A percentile compares a stretch with the other conserved stretches of the same genome.
Conservation (phyloP, 2,888 invertebrate species). For the Lithophane semibrunnea region DNA sequence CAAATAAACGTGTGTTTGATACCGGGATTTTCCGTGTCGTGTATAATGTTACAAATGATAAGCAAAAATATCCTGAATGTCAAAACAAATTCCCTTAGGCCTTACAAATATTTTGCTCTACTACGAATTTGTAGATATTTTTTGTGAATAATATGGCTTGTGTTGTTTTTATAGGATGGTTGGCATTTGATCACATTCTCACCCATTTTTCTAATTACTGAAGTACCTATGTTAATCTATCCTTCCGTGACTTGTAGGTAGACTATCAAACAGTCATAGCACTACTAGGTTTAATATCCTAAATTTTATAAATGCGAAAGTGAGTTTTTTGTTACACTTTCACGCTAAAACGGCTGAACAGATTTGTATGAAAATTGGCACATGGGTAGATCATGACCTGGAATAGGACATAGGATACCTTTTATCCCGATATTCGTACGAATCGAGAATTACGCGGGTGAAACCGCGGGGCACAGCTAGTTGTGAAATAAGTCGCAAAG, state of each 20-base stretch:
- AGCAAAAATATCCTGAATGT: slow-evolving; percentile 11
- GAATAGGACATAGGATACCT: too few relatives aligned
- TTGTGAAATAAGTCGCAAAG: neutral
- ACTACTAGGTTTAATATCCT: too few relatives aligned
- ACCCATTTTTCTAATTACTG: neutral
- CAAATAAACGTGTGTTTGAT: slow-evolving; percentile 20
- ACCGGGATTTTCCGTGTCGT: neutral
- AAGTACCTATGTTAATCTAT: neutral
- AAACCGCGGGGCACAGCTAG: too few relatives aligned
- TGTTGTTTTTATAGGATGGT: neutral
- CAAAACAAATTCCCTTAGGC: slow-evolving; percentile 6
- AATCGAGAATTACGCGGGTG: too few relatives aligned
- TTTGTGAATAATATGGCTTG: neutral
- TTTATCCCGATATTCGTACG: too few relatives aligned
- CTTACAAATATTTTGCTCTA: slow-evolving; percentile 9
- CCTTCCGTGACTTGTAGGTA: neutral
- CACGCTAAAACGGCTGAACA: too few relatives aligned
- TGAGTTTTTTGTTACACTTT: too few relatives aligned
- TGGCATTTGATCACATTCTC: neutral
- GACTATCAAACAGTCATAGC: neutral
- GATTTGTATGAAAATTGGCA: too few relatives aligned
- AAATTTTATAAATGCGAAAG: too few relatives aligned
- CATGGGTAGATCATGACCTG: too few relatives aligned
- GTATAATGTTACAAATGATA: neutral
- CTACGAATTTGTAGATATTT: neutral